Percentiles rank a stretch among this genome's conserved stretches.
Conservation (phyloP, 64 coral and sea anemone species). For the Stichodactyla helianthus region DNA sequence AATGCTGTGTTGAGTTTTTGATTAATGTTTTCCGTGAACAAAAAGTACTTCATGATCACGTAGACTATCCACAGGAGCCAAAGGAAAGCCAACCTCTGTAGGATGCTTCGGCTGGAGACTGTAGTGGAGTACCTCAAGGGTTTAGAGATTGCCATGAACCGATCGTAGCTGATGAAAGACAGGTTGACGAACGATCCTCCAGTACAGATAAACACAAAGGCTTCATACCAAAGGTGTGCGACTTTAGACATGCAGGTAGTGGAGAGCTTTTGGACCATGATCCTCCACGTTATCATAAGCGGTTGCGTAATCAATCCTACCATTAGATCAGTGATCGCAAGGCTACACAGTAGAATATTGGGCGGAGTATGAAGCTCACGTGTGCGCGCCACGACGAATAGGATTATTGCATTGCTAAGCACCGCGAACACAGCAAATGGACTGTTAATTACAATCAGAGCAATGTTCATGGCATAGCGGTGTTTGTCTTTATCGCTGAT, state of each 20-base stretch:
- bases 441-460: constrained; percentile 26
- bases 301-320: constrained; percentile 37
- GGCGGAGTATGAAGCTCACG: constrained; percentile 32
- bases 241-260: constrained; percentile 22
- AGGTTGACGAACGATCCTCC: constrained; percentile 40
- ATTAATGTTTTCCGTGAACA: constrained; percentile 35
- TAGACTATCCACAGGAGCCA: constrained; percentile 33
- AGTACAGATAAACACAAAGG: constrained; percentile 23
- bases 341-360: constrained; percentile 27
- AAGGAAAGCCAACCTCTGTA: constrained; percentile 9
- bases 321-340: constrained; percentile 34
- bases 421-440: constrained; percentile 43
- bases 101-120: constrained; percentile 6
- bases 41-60: constrained; percentile 18
- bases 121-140: constrained; percentile 19
- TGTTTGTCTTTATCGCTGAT: neutral
- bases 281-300: constrained; percentile 34
- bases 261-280: constrained; percentile 35
- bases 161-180: constrained; percentile 34
- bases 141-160: constrained; percentile 28
- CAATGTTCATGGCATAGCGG: constrained; percentile 20
- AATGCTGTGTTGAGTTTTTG: constrained; percentile 25
- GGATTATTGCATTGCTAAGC: constrained; percentile 8
- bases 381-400: constrained; percentile 7
- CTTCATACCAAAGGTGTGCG: constrained; percentile 33